Evolutionary conservation across 2,113 vertebrate species (phyloP).

Genomic region (Catharus minimus): DNA sequence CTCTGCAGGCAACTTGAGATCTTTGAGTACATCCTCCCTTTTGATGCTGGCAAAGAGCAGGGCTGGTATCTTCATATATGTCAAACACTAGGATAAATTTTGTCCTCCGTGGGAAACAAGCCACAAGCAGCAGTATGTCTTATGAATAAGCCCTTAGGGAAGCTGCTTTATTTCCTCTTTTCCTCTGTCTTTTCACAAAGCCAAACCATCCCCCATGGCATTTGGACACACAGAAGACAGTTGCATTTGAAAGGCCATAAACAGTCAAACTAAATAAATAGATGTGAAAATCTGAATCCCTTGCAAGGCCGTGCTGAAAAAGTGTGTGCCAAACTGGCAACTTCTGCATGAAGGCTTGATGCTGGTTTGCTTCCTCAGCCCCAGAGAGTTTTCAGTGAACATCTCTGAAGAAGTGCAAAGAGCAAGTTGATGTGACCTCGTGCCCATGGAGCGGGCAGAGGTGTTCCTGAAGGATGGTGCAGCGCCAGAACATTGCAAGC

Average conservation of each 20-base stretch:
- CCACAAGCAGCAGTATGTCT: background rate
- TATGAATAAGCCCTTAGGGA: background rate
- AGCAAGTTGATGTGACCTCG: fast-evolving
- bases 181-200: background rate
- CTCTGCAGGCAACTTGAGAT: background rate
- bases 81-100: background rate
- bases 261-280: background rate
- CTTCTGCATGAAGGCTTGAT: fast-evolving
- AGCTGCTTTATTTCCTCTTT: background rate
- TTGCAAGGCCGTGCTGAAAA: background rate
- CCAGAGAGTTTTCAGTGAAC: background rate
- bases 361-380: background rate
- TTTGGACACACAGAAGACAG: background rate
- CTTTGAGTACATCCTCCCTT: background rate
- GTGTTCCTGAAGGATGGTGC: background rate
- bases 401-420: background rate
- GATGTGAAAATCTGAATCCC: background rate
- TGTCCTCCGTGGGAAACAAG: background rate
- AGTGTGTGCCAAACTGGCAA: background rate
- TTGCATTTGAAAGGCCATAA: background rate
- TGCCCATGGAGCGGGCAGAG: background rate
- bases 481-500: fast-evolving
- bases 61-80: background rate
- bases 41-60: background rate
- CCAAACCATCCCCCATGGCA: background rate